Percentiles rank a stretch among this genome's conserved stretches.
Conservation (phyloP, 2,797 vertebrate species). For the Myotis daubentonii region DNA sequence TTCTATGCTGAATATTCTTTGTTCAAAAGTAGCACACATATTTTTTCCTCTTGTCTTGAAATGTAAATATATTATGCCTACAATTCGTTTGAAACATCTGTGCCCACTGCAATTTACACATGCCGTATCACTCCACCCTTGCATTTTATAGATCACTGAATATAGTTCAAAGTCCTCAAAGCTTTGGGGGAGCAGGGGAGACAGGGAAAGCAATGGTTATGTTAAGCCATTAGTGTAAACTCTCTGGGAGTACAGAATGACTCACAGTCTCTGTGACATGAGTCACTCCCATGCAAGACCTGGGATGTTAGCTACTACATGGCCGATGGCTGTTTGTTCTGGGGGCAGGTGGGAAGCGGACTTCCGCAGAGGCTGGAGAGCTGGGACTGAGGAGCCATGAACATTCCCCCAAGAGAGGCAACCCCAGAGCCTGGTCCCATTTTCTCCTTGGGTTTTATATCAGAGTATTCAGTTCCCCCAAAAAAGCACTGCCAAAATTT, state of each 20-base stretch:
- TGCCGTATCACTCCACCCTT: neutral
- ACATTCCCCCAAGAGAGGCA: neutral
- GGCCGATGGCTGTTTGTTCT: neutral
- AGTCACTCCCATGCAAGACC: neutral
- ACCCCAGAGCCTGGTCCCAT: neutral
- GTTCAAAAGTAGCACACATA: neutral
- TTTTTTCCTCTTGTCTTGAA: neutral
- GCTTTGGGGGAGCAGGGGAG: accelerated
- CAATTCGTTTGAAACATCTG: neutral
- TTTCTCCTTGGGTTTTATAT: neutral
- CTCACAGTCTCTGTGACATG: neutral
- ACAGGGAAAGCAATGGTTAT: neutral
- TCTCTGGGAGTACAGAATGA: conserved; percentile 17
- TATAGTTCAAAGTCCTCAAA: neutral
- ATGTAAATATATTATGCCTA: conserved; percentile 12
- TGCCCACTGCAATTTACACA: neutral
- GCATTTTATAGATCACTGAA: neutral
- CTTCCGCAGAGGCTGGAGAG: neutral
- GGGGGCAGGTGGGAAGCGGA: neutral
- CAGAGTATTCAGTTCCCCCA: neutral
- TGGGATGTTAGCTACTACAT: neutral
- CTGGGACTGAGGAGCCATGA: neutral
- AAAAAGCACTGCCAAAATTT: neutral
- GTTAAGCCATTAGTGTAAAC: neutral
- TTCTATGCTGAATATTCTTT: neutral